Percentiles rank a stretch among this genome's conserved stretches.
Conservation (phyloP, 2,888 invertebrate species). For the Dynastes hyllus region DNA sequence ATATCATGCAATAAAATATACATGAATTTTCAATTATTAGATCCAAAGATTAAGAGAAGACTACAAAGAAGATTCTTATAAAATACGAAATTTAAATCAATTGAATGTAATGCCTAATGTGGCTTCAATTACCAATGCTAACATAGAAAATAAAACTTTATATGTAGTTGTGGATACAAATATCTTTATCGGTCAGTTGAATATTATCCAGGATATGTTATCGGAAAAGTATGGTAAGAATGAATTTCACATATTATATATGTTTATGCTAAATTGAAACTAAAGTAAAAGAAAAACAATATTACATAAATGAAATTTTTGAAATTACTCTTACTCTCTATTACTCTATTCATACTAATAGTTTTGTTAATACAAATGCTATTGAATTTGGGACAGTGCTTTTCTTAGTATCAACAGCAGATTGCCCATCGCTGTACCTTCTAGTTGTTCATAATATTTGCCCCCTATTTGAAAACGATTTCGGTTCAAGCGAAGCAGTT, state of each 20-base stretch:
- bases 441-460: too few species aligned
- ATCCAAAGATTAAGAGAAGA: slow-evolving; percentile 55
- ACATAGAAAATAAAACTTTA: slow-evolving; percentile 4
- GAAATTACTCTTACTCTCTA: too few species aligned
- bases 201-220: slow-evolving; percentile 56
- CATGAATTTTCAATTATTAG: slow-evolving; percentile 58
- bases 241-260: slow-evolving; percentile 52
- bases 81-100: neutral
- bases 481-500: too few species aligned
- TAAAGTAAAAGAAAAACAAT: too few species aligned
- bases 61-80: slow-evolving; percentile 14
- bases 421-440: too few species aligned
- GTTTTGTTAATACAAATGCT: too few species aligned
- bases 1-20: slow-evolving; percentile 3
- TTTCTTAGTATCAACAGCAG: too few species aligned
- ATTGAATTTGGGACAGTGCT: too few species aligned
- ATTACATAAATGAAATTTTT: too few species aligned
- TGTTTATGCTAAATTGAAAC: neutral
- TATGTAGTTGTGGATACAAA: slow-evolving; percentile 73
- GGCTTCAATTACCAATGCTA: neutral
- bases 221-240: slow-evolving; percentile 22
- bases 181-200: slow-evolving; percentile 70
- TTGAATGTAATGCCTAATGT: neutral
- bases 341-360: too few species aligned
- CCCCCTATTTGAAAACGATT: too few species aligned